Base-by-base conservation (phyloP, 2,113 vertebrate genomes). In the Pachycephala philippinensis region DNA sequence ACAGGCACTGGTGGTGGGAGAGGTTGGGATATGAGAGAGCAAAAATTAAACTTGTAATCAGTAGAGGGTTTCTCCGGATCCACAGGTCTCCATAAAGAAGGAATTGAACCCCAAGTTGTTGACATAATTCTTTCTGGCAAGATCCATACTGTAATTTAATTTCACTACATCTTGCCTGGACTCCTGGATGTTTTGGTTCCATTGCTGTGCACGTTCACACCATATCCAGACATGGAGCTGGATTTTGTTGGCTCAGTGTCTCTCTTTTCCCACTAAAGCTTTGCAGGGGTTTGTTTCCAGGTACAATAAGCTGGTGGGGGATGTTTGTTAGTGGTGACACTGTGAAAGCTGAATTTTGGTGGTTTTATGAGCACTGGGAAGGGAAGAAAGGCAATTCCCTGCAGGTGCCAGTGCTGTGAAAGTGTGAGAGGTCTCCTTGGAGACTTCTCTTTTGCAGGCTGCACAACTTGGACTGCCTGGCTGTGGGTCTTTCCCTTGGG, bases 61-160 rank as follows among this genome's bases (percentile, higher is more conserved):
- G 72, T 1, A 27, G 39, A 61, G 61, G 53, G 40, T 50, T 91
- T 78, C 37, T 92, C 11, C 24, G 19, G 35, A 40, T 86, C 68
- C 80, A 30, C n/a, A 45, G 40, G 37, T 71, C 53, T 70, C 53
- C 71, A 7, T 88, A 79, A 79, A 61, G 53, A 64, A 69, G 74
- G 74, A 85, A 56, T 52, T 76, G 72, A 85, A 65, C 0, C 50
- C 26, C 40, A 52, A 64, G 53, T 11, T 68, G 89, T 57, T 0
- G 15, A 70, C 39, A 52, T 70, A 50, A 84, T 92, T 84, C 33
- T 50, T 94, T 52, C 94, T 93, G 91, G 81, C 77, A 40, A 37
- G 91, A 40, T 64, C 59, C 7, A 0, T 37, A 5, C 40, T 4
- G 2, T 63, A 70, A 84, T 78, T 89, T 78, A 54, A 95, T 95